Evolutionary conservation across 1,140 invertebrate genomes (phyloP).

Genomic region (Calliopsis andreniformis): DNA sequence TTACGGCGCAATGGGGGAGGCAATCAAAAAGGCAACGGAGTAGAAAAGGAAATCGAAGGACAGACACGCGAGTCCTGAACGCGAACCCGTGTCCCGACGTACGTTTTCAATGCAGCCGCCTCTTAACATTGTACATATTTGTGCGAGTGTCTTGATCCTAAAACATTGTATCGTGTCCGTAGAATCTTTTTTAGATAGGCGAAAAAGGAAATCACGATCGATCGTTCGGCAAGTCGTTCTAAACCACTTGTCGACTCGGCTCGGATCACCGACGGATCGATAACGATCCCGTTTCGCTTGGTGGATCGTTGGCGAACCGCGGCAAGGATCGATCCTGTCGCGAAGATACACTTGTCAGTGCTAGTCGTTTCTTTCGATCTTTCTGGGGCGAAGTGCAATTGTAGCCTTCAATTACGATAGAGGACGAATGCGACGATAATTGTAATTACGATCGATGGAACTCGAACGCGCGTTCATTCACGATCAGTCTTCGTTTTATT

Average conservation of each 20-base stretch:
- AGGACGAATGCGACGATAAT: neutral
- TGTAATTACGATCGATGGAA: neutral
- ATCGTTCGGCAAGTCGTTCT: conserved; percentile 35
- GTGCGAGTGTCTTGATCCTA: conserved; percentile 42
- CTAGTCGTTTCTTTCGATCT: conserved; percentile 12
- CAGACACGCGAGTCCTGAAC: conserved; percentile 31
- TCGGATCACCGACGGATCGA: conserved; percentile 20
- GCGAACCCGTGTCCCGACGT: conserved; percentile 41
- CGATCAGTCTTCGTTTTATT: neutral
- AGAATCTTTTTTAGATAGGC: conserved; percentile 52
- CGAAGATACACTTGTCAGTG: conserved; percentile 8
- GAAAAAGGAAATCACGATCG: conserved; percentile 26
- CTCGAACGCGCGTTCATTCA: neutral
- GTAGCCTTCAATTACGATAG: neutral
- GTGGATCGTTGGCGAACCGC: conserved; percentile 5
- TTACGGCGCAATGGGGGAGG: too few relatives aligned
- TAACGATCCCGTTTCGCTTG: neutral
- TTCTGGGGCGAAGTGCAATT: conserved; percentile 15
- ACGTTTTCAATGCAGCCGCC: conserved; percentile 39
- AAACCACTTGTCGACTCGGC: conserved; percentile 25
- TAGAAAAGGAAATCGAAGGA: neutral
- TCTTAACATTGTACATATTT: conserved; percentile 48
- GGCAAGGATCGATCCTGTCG: conserved; percentile 33
- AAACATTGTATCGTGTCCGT: conserved; percentile 48
- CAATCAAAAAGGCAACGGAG: conserved; percentile 23